A percentile compares a stretch with the other conserved stretches of the same genome.
Evolutionary conservation across 2,797 vertebrate genomes (phyloP).

Genomic region (Tapera naevia): DNA sequence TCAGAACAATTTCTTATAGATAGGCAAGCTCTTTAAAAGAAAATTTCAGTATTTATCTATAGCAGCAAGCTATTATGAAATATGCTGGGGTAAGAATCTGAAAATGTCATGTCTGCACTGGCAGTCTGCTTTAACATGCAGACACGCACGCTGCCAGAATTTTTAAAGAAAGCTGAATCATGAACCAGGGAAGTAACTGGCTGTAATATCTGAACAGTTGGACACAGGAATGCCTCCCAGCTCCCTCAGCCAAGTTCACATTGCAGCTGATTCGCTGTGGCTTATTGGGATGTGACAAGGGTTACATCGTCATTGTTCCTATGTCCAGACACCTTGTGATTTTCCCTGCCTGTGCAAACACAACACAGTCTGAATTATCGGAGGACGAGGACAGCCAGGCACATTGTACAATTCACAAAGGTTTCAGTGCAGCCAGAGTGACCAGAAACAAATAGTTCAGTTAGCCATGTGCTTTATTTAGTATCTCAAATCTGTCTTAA

Average conservation of each 20-base stretch:
- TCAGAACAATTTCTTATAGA: neutral
- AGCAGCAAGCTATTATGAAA: neutral
- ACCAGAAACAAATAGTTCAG: neutral
- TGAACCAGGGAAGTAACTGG: neutral
- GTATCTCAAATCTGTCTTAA: neutral
- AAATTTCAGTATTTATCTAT: neutral
- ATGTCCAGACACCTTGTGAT: neutral
- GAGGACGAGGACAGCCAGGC: neutral
- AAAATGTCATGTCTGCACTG: neutral
- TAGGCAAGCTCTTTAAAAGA: neutral
- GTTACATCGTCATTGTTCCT: neutral
- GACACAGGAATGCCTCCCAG: neutral
- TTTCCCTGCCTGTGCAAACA: neutral
- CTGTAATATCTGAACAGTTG: neutral
- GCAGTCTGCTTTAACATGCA: neutral
- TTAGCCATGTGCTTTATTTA: neutral
- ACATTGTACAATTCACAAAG: neutral
- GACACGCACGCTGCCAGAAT: neutral
- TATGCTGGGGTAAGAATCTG: neutral
- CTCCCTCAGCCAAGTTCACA: neutral
- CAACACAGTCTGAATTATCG: neutral
- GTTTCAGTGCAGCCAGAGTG: neutral
- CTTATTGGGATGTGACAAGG: neutral
- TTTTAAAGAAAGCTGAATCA: slow-evolving; percentile 45
- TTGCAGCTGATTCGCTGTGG: neutral